Conservation (phyloP, 2,113 vertebrate species). For the Motacilla tschutschensis region DNA sequence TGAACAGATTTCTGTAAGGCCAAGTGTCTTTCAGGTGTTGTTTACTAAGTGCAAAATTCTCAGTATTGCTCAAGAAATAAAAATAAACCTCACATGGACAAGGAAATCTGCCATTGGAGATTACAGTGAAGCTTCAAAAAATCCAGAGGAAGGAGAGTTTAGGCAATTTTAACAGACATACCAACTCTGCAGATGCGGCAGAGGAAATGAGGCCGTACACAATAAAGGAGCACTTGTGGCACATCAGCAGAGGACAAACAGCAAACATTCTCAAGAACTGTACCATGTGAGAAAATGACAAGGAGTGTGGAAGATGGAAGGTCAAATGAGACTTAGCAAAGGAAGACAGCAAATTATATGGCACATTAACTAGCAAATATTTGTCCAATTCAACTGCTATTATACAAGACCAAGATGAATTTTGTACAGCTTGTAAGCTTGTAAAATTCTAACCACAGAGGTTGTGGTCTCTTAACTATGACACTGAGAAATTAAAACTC, state of each 20-base stretch:
- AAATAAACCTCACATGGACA: background rate
- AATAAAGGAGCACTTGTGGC: background rate
- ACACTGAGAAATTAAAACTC: background rate
- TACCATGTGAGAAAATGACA: rapidly evolving
- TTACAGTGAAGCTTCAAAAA: background rate
- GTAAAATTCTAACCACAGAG: background rate
- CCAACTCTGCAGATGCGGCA: background rate
- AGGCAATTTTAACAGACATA: background rate
- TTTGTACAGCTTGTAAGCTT: background rate
- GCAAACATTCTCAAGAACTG: background rate
- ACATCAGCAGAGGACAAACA: background rate
- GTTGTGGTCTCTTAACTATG: background rate
- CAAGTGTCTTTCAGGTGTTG: background rate
- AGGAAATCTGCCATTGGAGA: background rate
- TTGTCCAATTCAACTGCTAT: background rate
- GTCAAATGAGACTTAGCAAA: background rate
- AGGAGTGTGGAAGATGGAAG: background rate
- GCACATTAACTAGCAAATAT: background rate
- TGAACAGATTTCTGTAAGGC: background rate
- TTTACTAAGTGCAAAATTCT: background rate
- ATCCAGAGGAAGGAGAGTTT: background rate
- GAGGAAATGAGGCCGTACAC: background rate
- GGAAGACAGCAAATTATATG: background rate
- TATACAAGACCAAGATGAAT: rapidly evolving
- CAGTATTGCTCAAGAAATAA: background rate